A percentile compares a stretch with the other conserved stretches of the same genome.
These are phyloP conservation scores for Drosophila eugracilis DNA, from an alignment of 1,140 invertebrate species.

Conservation along the genomic window DNA sequence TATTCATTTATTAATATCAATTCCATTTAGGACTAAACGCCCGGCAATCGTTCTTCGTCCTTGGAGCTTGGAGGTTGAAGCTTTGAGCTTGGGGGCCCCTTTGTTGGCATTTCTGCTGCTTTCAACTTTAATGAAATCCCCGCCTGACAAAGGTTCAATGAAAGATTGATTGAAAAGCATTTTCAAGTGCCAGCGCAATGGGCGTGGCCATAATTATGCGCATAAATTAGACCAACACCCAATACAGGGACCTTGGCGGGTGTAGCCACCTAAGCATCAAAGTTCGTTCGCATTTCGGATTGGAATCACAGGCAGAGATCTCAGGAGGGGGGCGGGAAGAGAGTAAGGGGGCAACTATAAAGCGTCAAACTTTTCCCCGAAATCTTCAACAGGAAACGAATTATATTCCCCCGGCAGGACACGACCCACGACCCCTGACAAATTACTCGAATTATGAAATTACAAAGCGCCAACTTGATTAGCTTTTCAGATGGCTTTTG, in stretches of 20 bases:
- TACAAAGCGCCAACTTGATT: constrained; percentile 70
- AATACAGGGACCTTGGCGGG: constrained; percentile 28
- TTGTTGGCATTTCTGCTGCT: constrained; percentile 31
- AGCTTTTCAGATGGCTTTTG: constrained; percentile 59
- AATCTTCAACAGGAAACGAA: constrained; percentile 20
- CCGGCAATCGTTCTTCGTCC: constrained; percentile 37
- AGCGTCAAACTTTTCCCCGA: constrained; percentile 5
- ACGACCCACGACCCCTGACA: constrained; percentile 24
- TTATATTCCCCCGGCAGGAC: constrained; percentile 25
- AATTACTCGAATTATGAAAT: constrained; percentile 74
- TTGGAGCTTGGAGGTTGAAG: constrained; percentile 3
- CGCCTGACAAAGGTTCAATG: constrained; percentile 78
- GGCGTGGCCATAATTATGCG: constrained; percentile 74
- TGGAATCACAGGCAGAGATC: too few relatives aligned
- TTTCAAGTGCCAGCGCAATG: constrained; percentile 59
- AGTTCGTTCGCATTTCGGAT: constrained; percentile 16
- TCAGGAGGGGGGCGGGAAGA: too few relatives aligned
- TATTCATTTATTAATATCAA: constrained; percentile 73
- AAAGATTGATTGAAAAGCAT: constrained; percentile 77
- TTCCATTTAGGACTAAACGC: constrained; percentile 62
- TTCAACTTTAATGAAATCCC: constrained; percentile 75
- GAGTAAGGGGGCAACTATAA: constrained; percentile 24
- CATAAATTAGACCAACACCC: constrained; percentile 68
- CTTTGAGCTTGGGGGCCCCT: constrained; percentile 1
- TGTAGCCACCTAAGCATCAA: constrained; percentile 14